These are phyloP conservation scores for Pteropus alecto DNA, from an alignment of 2,113 vertebrate genomes.

Conservation along the genomic window DNA sequence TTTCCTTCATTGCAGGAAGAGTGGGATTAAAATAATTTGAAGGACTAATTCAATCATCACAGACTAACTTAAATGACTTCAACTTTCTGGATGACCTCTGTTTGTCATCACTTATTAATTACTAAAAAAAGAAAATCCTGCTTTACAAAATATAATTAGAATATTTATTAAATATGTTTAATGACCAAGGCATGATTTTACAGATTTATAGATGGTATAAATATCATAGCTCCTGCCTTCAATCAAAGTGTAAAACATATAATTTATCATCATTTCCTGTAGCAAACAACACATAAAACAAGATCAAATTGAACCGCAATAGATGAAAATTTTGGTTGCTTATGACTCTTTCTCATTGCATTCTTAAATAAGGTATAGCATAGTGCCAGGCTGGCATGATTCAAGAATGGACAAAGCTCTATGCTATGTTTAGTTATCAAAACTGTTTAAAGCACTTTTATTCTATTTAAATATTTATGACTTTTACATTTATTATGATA, in stretches of 20 bases:
- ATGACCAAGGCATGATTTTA: neutral
- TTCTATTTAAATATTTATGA: neutral
- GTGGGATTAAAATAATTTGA: neutral
- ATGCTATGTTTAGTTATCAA: neutral
- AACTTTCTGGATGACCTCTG: neutral
- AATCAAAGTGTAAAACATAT: neutral
- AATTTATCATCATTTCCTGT: neutral
- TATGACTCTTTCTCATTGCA: neutral
- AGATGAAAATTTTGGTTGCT: no score
- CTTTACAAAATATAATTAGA: neutral
- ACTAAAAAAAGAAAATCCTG: neutral
- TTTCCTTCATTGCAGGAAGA: neutral
- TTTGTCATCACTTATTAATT: neutral
- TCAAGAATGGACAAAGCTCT: fast-evolving
- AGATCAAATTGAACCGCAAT: neutral
- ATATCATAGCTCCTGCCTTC: neutral
- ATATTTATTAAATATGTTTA: neutral
- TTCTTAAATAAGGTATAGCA: no score
- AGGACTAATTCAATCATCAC: neutral
- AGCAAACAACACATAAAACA: neutral
- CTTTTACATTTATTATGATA: neutral
- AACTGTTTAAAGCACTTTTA: neutral
- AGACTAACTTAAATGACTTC: neutral
- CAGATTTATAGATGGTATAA: no score
- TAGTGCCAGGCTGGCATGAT: no score